Evolutionary conservation across 2,113 vertebrate species (phyloP).

Genomic region (Pluvialis apricaria): DNA sequence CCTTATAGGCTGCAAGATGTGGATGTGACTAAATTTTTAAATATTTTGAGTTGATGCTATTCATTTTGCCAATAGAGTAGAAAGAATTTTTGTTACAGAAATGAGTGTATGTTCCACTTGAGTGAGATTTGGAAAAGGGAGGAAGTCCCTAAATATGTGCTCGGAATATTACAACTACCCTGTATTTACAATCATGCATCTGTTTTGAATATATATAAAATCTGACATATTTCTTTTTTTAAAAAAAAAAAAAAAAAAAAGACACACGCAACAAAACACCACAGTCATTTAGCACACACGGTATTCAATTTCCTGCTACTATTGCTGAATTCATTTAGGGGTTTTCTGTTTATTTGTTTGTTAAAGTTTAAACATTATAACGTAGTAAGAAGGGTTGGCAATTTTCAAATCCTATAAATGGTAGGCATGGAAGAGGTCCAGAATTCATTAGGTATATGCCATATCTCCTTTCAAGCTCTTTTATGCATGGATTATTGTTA

Average conservation of each 20-base stretch:
- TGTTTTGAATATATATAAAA: constrained; percentile 76
- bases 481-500: constrained; percentile 75
- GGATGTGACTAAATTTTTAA: constrained; percentile 99
- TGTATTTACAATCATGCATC: constrained; percentile 74
- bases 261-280: background rate
- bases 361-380: constrained; percentile 53
- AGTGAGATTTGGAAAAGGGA: constrained; percentile 84
- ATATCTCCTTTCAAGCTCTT: constrained; percentile 68
- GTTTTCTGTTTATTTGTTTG: background rate
- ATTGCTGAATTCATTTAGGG: constrained; percentile 13
- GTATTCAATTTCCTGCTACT: constrained; percentile 3
- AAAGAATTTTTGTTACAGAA: constrained; percentile 88
- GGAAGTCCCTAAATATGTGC: constrained; percentile 87
- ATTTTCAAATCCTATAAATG: constrained; percentile 45
- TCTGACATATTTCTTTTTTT: background rate
- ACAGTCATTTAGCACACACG: constrained; percentile 14
- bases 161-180: constrained; percentile 78
- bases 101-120: constrained; percentile 89
- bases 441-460: constrained; percentile 70
- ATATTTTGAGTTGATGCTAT: constrained; percentile 92
- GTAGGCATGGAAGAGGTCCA: constrained; percentile 61
- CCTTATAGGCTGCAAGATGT: constrained; percentile 97
- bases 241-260: background rate
- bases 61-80: constrained; percentile 88
- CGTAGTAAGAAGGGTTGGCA: background rate